Conservation (phyloP, 2,888 invertebrate species). For the Xestia rhomboidea region DNA sequence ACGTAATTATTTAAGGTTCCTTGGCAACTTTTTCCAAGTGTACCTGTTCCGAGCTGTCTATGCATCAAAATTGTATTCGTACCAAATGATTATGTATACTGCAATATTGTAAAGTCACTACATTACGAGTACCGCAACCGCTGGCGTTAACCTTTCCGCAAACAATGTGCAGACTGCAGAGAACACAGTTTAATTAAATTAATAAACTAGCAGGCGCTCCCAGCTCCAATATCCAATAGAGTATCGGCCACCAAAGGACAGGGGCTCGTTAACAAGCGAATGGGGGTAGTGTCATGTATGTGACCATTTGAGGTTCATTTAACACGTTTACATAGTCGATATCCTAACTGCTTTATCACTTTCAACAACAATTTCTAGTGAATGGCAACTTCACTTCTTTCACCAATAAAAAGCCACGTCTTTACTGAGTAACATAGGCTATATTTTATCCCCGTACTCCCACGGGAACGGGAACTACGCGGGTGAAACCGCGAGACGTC, state of each 20-base stretch:
- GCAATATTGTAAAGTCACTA: conserved; percentile 12
- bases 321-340: not conserved
- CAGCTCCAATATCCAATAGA: not conserved
- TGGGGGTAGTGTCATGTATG: not conserved
- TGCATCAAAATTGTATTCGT: not conserved
- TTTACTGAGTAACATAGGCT: no score
- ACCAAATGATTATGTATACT: not conserved
- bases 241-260: conserved; percentile 3
- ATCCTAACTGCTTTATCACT: not conserved
- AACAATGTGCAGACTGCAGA: conserved; percentile 27
- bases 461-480: no score
- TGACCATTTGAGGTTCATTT: not conserved
- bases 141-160: conserved; percentile 19
- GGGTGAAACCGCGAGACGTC: no score
- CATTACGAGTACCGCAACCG: conserved; percentile 19
- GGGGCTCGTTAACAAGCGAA: conserved; percentile 12
- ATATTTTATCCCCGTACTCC: no score
- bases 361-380: not conserved
- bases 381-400: not conserved
- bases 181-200: conserved; percentile 49
- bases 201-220: conserved; percentile 36
- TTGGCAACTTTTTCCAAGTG: not conserved
- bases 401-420: no score
- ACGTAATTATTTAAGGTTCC: not conserved
- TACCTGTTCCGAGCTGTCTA: not conserved